Conservation (phyloP, 1,140 invertebrate species). For the Tetramorium parvispinum region DNA sequence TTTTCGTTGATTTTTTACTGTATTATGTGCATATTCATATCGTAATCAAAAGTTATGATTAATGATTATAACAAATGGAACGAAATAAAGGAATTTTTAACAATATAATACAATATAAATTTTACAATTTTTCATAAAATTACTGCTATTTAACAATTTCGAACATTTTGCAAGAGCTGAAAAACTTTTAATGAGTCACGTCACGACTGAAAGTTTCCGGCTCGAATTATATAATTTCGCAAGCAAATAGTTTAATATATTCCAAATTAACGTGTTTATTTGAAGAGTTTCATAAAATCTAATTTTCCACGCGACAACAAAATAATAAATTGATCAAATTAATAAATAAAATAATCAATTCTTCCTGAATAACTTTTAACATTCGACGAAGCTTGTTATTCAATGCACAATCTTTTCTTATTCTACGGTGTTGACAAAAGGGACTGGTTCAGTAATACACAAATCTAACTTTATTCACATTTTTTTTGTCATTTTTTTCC, state of each 20-base stretch:
- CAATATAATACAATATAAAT: neutral
- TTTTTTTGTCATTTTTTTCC: constrained; percentile 72
- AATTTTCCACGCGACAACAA: neutral
- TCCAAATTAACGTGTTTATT: neutral
- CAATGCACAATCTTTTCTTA: constrained; percentile 7
- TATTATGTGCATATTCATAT: neutral
- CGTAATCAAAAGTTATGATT: neutral
- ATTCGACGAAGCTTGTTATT: neutral
- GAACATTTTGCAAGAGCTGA: neutral
- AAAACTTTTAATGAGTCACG: neutral
- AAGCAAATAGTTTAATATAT: neutral
- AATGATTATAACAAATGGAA: neutral
- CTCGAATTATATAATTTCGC: neutral
- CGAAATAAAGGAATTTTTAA: neutral
- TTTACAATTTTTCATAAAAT: neutral
- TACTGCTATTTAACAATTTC: neutral
- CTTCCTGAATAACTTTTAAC: neutral
- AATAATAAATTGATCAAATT: too few relatives aligned
- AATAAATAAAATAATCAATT: too few relatives aligned
- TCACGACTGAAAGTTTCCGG: neutral
- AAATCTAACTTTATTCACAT: constrained; percentile 82
- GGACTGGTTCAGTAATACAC: constrained; percentile 78
- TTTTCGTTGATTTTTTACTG: neutral
- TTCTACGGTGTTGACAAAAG: constrained; percentile 17
- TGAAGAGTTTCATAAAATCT: constrained; percentile 4